These are phyloP conservation scores for Odocoileus virginianus DNA, from an alignment of 2,113 vertebrate species.

Conservation along the genomic window DNA sequence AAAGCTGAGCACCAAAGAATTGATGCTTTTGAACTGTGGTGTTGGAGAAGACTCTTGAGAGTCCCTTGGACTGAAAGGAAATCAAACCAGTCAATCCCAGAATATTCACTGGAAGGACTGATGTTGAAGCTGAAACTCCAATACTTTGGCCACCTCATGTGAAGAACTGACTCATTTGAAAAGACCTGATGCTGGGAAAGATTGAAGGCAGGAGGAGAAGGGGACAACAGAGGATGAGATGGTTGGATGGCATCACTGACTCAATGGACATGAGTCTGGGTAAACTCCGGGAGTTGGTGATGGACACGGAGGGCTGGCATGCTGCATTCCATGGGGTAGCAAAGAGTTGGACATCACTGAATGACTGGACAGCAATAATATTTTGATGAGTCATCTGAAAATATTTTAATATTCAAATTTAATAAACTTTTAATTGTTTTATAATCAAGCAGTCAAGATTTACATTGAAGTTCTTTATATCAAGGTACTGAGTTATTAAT, in stretches of 20 bases:
- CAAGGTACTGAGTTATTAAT: not conserved
- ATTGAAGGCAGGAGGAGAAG: not conserved
- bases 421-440: not conserved
- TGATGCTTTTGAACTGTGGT: not conserved
- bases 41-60: not conserved
- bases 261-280: not conserved
- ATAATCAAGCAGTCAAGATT: not conserved
- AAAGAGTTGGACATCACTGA: not conserved
- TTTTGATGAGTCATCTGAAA: slow-evolving; percentile 14
- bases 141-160: not conserved
- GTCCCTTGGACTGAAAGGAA: not conserved
- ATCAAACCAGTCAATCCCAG: not conserved
- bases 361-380: not conserved
- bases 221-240: not conserved
- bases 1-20: not conserved
- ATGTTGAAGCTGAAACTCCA: not conserved
- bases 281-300: not conserved
- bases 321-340: not conserved
- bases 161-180: not conserved
- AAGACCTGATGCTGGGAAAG: not conserved
- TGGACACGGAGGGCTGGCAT: not conserved
- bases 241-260: not conserved
- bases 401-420: not conserved
- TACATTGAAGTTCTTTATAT: slow-evolving; percentile 20
- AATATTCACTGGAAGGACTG: not conserved